Percentiles rank a stretch among this genome's conserved stretches.
These are phyloP conservation scores for Melitaea cinxia DNA, from an alignment of 1,140 invertebrate genomes.

Conservation along the genomic window DNA sequence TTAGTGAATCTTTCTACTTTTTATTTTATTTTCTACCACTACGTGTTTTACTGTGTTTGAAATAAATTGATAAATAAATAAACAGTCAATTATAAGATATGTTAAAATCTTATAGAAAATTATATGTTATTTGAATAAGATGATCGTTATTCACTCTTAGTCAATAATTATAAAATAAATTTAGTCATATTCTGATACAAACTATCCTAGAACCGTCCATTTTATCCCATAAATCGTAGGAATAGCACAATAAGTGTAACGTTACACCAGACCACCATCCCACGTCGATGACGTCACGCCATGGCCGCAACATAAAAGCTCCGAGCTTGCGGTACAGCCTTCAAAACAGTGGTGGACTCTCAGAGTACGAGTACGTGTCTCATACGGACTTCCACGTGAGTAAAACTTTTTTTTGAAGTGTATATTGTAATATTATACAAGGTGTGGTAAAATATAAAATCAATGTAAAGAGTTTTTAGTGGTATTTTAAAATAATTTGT, in stretches of 20 bases:
- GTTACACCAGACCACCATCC: slow-evolving; percentile 50
- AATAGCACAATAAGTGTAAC: slow-evolving; percentile 34
- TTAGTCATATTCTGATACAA: neutral
- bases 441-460: too few relatives aligned
- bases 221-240: slow-evolving; percentile 22
- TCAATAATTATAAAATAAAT: too few relatives aligned
- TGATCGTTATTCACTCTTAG: too few relatives aligned
- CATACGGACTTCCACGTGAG: slow-evolving; percentile 10
- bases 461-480: too few relatives aligned
- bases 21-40: too few relatives aligned
- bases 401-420: neutral
- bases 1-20: too few relatives aligned
- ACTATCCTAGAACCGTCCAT: slow-evolving; percentile 9
- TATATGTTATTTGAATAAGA: too few relatives aligned
- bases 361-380: slow-evolving; percentile 8
- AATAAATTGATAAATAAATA: too few relatives aligned
- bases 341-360: slow-evolving; percentile 55
- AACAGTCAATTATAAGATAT: too few relatives aligned
- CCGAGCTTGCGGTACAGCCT: slow-evolving; percentile 45
- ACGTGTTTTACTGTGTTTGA: too few relatives aligned
- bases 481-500: too few relatives aligned
- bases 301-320: slow-evolving; percentile 59
- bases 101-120: too few relatives aligned
- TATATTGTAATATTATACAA: neutral
- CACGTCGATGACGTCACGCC: slow-evolving; percentile 60